Conservation (phyloP, 2,888 invertebrate species). For the Drosophila hawaiiensis region DNA sequence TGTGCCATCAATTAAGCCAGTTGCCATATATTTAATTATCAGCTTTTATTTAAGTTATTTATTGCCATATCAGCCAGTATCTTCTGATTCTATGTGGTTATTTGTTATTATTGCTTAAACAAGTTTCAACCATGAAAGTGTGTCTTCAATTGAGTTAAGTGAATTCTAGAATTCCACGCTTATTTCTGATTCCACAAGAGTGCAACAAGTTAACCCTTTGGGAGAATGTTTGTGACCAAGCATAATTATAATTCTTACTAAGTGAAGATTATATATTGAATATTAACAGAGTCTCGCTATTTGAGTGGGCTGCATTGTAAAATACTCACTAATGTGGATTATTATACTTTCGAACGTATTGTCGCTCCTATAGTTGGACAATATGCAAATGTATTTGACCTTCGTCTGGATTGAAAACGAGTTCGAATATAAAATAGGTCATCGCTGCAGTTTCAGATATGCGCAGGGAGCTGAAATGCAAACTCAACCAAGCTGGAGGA, state of each 20-base stretch:
- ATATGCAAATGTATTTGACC: slow-evolving; percentile 61
- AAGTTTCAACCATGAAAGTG: not conserved
- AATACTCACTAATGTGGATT: not conserved
- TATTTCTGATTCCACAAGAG: not conserved
- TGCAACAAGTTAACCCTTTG: not conserved
- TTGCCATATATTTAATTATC: not conserved
- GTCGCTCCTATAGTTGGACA: slow-evolving; percentile 27
- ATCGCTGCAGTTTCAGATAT: slow-evolving; percentile 23
- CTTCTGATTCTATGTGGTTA: not conserved
- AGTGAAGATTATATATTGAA: not conserved
- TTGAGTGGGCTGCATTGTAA: slow-evolving; percentile 10
- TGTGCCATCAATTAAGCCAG: not conserved
- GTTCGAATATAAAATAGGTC: slow-evolving; percentile 46
- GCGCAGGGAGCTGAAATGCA: slow-evolving; percentile 3
- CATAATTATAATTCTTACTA: not conserved
- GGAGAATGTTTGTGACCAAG: not conserved
- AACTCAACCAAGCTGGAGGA: not conserved
- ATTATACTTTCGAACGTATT: slow-evolving; percentile 31
- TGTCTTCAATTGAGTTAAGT: not conserved
- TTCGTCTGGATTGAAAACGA: slow-evolving; percentile 53
- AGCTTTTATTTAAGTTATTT: not conserved
- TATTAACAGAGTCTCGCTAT: not conserved
- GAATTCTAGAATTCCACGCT: not conserved
- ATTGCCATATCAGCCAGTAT: not conserved
- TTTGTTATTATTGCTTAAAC: not conserved